A percentile compares a stretch with the other conserved stretches of the same genome.
These are phyloP conservation scores for Chrysemys picta DNA, from an alignment of 2,113 vertebrate genomes.

Conservation along the genomic window DNA sequence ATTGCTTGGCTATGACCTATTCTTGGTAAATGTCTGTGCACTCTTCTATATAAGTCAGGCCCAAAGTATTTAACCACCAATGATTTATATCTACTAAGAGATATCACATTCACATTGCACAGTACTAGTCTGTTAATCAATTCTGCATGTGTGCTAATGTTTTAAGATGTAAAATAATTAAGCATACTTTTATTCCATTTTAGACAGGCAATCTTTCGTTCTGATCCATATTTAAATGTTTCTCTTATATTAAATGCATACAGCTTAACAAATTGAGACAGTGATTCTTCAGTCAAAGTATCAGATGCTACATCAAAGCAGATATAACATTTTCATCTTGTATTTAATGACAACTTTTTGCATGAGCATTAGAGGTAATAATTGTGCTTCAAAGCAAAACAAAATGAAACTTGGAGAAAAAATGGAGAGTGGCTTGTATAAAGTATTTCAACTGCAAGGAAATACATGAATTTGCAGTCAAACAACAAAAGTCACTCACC, in stretches of 20 bases:
- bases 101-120: background rate
- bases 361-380: slow-evolving; percentile 29
- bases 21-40: background rate
- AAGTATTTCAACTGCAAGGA: background rate
- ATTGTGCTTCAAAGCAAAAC: slow-evolving; percentile 45
- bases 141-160: background rate
- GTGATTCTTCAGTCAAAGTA: background rate
- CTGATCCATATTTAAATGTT: background rate
- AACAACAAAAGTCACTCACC: slow-evolving; percentile 14
- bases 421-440: slow-evolving; percentile 10
- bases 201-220: background rate
- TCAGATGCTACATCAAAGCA: slow-evolving; percentile 43
- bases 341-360: slow-evolving; percentile 34
- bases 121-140: background rate
- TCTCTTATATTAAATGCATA: slow-evolving; percentile 24
- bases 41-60: background rate
- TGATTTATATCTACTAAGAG: background rate
- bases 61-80: background rate
- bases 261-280: slow-evolving; percentile 28
- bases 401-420: slow-evolving; percentile 40
- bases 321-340: slow-evolving; percentile 18
- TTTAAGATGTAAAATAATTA: background rate
- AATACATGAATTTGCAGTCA: slow-evolving; percentile 33
- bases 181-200: background rate
- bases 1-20: background rate